Conservation (phyloP, 2,888 invertebrate genomes). For the Scrobipalpa costella region DNA sequence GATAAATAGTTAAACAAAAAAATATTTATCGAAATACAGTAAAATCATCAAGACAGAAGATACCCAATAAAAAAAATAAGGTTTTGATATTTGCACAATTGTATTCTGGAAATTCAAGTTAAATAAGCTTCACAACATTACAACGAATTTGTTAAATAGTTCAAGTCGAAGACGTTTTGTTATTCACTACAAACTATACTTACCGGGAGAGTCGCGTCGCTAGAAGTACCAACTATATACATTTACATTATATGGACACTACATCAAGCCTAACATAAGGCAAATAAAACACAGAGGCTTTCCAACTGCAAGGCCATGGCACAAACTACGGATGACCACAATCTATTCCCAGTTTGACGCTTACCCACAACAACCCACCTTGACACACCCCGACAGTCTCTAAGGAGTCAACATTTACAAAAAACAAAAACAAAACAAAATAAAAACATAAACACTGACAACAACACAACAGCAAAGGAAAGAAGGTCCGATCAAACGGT, state of each 20-base stretch:
- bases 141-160: constrained; percentile 40
- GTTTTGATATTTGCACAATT: constrained; percentile 64
- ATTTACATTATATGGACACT: constrained; percentile 62
- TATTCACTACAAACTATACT: constrained; percentile 60
- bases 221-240: constrained; percentile 51
- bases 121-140: constrained; percentile 66
- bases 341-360: constrained; percentile 66
- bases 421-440: constrained; percentile 52
- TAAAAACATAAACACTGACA: constrained; percentile 60
- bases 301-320: constrained; percentile 66
- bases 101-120: constrained; percentile 42
- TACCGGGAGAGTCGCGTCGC: constrained; percentile 54
- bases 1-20: not conserved
- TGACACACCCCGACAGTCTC: constrained; percentile 63
- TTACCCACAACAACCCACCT: constrained; percentile 56
- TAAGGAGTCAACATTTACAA: constrained; percentile 70
- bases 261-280: constrained; percentile 77
- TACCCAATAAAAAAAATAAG: not conserved
- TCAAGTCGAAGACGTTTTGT: not conserved
- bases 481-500: constrained; percentile 59
- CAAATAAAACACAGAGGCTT: constrained; percentile 74
- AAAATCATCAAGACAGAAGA: not conserved
- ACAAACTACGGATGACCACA: constrained; percentile 57
- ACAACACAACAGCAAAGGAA: constrained; percentile 76
- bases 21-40: not conserved